Percentiles rank a stretch among this genome's conserved stretches.
These are phyloP conservation scores for Neoascia interrupta DNA, from an alignment of 2,888 invertebrate species.

Conservation along the genomic window DNA sequence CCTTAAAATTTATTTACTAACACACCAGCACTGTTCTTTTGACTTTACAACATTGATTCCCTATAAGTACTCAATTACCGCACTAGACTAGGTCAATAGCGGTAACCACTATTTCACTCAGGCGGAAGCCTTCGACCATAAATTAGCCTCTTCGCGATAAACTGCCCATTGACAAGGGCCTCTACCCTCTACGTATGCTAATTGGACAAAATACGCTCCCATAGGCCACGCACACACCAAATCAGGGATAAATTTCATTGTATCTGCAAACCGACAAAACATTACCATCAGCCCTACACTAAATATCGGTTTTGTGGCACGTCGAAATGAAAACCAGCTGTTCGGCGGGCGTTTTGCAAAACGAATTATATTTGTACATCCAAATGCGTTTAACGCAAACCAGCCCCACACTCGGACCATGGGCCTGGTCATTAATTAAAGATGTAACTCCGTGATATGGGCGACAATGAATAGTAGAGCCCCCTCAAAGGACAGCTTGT, in stretches of 20 bases:
- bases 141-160: too few relatives aligned
- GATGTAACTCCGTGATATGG: neutral
- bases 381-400: neutral
- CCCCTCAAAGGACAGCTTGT: constrained; percentile 4
- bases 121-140: too few relatives aligned
- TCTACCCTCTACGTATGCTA: too few relatives aligned
- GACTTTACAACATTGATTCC: too few relatives aligned
- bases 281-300: neutral
- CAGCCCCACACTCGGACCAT: neutral
- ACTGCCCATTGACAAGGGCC: too few relatives aligned
- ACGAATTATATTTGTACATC: constrained; percentile 18
- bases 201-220: neutral
- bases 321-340: constrained; percentile 11
- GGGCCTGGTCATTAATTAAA: constrained; percentile 7
- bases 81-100: too few relatives aligned
- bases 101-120: too few relatives aligned
- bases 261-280: neutral
- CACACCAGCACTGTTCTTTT: too few relatives aligned
- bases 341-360: neutral
- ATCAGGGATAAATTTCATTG: constrained; percentile 3
- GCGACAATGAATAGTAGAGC: neutral
- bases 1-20: too few relatives aligned
- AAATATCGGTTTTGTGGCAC: constrained; percentile 1
- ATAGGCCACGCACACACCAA: neutral
- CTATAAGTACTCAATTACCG: too few relatives aligned